Conservation (phyloP, 2,113 vertebrate species). For the Camelus dromedarius region DNA sequence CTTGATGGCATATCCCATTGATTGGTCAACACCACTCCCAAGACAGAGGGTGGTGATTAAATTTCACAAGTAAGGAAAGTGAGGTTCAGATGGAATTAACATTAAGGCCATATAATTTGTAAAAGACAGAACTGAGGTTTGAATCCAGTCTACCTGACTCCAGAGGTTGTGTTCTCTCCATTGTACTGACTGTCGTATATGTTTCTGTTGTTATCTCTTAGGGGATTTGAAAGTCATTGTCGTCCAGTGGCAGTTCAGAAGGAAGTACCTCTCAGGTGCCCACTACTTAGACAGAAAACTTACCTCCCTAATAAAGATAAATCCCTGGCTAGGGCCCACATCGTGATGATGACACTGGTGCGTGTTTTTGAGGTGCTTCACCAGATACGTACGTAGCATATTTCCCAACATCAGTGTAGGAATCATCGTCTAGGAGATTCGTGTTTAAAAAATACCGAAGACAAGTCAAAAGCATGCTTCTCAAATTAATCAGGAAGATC, state of each 20-base stretch:
- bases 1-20: neutral
- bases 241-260: neutral
- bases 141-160: neutral
- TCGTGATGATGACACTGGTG: neutral
- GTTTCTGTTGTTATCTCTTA: neutral
- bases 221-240: neutral
- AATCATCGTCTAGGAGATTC: neutral
- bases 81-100: neutral
- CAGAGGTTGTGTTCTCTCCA: neutral
- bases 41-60: neutral
- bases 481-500: slow-evolving; percentile 3
- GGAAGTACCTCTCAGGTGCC: neutral
- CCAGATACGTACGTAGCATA: neutral
- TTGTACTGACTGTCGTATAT: neutral
- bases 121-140: neutral
- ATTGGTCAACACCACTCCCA: neutral
- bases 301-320: neutral
- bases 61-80: slow-evolving; percentile 15
- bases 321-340: neutral
- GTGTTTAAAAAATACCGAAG: neutral
- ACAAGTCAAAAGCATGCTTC: neutral
- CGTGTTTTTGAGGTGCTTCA: neutral
- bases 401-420: neutral
- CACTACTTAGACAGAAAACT: neutral
- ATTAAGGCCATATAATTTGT: neutral